phyloP scores from a whole-genome alignment of 2,113 vertebrate genomes.

The Odocoileus virginianus region DNA sequence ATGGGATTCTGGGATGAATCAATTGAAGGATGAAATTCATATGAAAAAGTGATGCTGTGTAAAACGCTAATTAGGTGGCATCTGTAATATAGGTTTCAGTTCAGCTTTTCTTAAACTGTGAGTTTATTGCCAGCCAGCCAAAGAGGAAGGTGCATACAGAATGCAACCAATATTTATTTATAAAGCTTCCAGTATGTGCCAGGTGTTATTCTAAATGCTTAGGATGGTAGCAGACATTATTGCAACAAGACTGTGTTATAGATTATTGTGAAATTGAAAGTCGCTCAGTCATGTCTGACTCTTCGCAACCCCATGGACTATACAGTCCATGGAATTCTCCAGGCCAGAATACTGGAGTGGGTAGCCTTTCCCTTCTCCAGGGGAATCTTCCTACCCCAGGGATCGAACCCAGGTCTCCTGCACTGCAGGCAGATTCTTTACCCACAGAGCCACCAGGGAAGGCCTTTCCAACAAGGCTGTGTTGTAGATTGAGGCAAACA shows the following conservation, averaged over 20 bases:
- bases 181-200: neutral
- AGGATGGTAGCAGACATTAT: neutral
- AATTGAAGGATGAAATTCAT: conserved; percentile 43
- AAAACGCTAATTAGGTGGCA: conserved; percentile 34
- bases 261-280: neutral
- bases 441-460: neutral
- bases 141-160: neutral
- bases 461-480: neutral
- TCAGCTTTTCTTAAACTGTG: conserved; percentile 6
- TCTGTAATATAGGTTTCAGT: neutral
- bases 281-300: neutral
- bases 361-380: neutral
- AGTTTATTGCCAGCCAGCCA: conserved; percentile 4
- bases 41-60: conserved; percentile 29
- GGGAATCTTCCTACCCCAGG: neutral
- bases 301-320: neutral
- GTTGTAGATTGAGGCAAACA: neutral
- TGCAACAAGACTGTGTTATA: neutral
- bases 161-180: conserved; percentile 16
- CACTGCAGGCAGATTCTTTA: neutral
- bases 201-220: neutral
- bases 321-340: neutral
- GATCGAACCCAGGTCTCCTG: neutral
- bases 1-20: conserved; percentile 41
- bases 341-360: neutral